Base-by-base conservation (phyloP, 2,113 vertebrate genomes). In the Scortum barcoo region DNA sequence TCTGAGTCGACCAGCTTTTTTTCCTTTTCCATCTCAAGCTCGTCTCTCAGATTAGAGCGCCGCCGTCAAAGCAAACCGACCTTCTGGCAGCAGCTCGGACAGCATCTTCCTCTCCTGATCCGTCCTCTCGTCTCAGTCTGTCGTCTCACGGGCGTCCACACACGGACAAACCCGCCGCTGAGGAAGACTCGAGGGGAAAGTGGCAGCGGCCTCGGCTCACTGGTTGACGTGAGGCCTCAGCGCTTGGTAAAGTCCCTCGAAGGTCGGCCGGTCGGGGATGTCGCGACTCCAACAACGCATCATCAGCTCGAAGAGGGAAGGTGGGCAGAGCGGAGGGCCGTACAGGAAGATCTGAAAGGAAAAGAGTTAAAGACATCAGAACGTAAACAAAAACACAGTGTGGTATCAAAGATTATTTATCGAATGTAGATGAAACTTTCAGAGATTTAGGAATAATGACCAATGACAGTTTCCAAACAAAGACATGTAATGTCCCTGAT, bases 251-350 rank as follows among this genome's bases (percentile, higher is more conserved):
- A 96, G 94, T 17, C 93, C 91, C 84, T 96, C 94, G 51, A 97
- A 97, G 48, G 93, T 77, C 19, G 96, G 95, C 1, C 96, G 93
- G 70, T 96, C 95, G 1, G 92, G 80, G 80, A 96, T 95, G 79
- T 97, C 95, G 2, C 96, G 94, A 63, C 91, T 92, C 96, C 96
- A 97, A 65, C 96, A 97, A 60, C 90, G 91, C 95, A 97, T 95
- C 96, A 97, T 97, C 83, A 97, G 85, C 87, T 96, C 95, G 28
- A 96, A 97, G 67, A 96, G 94, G 46, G 94, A 95, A 1, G 94
- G 92, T 0, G 96, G 96, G 72, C 96, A 97, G 66, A 96, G 94
- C 0, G 95, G 94, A 0, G 96, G 96, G 28, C 94, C 92, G 0
- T 95, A 95, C 40, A 97, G 95, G 81, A 95, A 95, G 85, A 96